These are phyloP conservation scores for Lamprotornis superbus DNA, from an alignment of 2,113 vertebrate genomes.

Conservation along the genomic window DNA sequence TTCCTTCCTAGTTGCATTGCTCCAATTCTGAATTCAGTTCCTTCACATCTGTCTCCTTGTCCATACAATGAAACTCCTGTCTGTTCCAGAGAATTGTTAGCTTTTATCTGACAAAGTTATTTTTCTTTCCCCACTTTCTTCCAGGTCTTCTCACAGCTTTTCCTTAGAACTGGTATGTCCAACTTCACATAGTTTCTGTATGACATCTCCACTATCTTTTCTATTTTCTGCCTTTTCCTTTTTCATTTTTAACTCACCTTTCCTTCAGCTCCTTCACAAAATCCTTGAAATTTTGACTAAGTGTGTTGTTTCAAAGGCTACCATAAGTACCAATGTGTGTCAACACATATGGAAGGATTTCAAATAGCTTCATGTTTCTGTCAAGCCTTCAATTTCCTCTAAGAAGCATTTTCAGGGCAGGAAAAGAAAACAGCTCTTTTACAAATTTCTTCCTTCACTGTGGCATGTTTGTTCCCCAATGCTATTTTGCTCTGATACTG, in stretches of 20 bases:
- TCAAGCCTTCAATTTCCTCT: background rate
- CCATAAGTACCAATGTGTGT: background rate
- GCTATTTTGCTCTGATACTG: background rate
- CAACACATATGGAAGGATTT: background rate
- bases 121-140: background rate
- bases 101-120: background rate
- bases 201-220: background rate
- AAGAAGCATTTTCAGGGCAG: background rate
- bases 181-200: background rate
- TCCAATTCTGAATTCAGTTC: background rate
- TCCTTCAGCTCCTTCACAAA: background rate
- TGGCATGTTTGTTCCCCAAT: background rate
- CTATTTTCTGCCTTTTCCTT: background rate
- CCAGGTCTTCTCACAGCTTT: background rate
- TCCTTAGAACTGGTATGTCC: background rate
- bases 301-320: background rate
- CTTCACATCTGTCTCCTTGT: background rate
- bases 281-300: background rate
- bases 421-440: background rate
- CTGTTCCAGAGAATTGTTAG: background rate
- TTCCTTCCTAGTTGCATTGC: background rate
- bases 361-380: background rate
- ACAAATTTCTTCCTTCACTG: background rate
- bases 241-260: background rate
- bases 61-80: background rate